Percentiles rank a stretch among this genome's conserved stretches.
phyloP scores from a whole-genome alignment of 2,888 invertebrate genomes.

The Macropis europaea region DNA sequence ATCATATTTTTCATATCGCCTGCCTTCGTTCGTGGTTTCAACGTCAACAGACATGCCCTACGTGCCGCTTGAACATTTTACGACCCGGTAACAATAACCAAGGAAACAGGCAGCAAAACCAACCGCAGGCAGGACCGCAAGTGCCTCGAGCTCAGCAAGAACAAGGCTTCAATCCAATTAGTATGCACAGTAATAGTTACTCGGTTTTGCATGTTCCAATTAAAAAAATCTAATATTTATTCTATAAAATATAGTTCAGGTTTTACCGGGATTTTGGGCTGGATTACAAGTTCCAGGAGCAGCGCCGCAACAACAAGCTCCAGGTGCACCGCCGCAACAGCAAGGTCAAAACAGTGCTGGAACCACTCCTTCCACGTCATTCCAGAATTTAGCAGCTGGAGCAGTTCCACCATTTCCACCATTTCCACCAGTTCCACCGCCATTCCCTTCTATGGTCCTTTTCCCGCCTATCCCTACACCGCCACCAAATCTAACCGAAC shows the following conservation, averaged over 20 bases:
- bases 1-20: conserved; percentile 99
- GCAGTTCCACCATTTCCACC: conserved; percentile 79
- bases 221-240: not conserved
- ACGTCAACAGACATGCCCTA: conserved; percentile 99
- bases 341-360: conserved; percentile 51
- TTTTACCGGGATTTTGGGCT: conserved; percentile 70
- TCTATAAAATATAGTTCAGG: conserved; percentile 59
- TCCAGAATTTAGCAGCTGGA: conserved; percentile 68
- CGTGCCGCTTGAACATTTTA: conserved; percentile 95
- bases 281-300: conserved; percentile 67
- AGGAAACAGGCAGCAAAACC: conserved; percentile 74
- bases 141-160: conserved; percentile 66
- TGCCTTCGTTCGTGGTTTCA: conserved; percentile 99
- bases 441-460: conserved; percentile 82
- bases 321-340: conserved; percentile 57
- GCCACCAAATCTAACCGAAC: conserved; percentile 86
- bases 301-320: conserved; percentile 58
- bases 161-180: conserved; percentile 64
- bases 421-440: conserved; percentile 81
- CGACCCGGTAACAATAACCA: conserved; percentile 74
- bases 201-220: not conserved
- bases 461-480: conserved; percentile 88
- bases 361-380: conserved; percentile 59
- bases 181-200: conserved; percentile 38
- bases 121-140: conserved; percentile 69